A percentile compares a stretch with the other conserved stretches of the same genome.
These are phyloP conservation scores for Willowsia nigromaculata DNA, from an alignment of 2,888 invertebrate species.

Conservation along the genomic window DNA sequence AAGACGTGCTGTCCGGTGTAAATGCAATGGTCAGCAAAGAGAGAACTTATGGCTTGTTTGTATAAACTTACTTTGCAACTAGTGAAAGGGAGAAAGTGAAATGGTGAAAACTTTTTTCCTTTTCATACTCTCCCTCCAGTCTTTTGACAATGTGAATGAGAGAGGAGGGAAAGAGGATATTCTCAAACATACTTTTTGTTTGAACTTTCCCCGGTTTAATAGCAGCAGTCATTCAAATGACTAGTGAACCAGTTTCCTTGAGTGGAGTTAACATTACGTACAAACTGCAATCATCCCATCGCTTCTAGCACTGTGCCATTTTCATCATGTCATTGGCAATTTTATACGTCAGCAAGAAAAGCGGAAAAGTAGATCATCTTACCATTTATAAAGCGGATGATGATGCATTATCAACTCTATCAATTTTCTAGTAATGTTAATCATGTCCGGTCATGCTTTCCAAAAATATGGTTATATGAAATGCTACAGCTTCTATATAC, in stretches of 20 bases:
- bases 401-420: too few species aligned
- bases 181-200: not conserved
- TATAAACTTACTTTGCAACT: not conserved
- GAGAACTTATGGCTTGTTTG: not conserved
- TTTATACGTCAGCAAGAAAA: not conserved
- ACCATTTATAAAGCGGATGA: too few species aligned
- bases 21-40: constrained; percentile 50
- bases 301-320: not conserved
- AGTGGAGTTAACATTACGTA: not conserved
- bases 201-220: not conserved
- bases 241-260: not conserved
- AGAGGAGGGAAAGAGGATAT: not conserved
- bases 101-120: not conserved
- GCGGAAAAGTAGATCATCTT: too few species aligned
- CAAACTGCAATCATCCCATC: not conserved
- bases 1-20: constrained; percentile 40
- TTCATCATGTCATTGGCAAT: not conserved
- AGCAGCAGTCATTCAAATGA: not conserved
- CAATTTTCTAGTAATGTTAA: too few species aligned
- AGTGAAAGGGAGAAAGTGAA: not conserved
- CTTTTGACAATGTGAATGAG: not conserved
- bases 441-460: too few species aligned
- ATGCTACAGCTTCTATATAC: too few species aligned
- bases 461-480: too few species aligned
- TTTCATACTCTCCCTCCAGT: not conserved